Conservation (phyloP, 2,113 vertebrate genomes). For the Chauna torquata region DNA sequence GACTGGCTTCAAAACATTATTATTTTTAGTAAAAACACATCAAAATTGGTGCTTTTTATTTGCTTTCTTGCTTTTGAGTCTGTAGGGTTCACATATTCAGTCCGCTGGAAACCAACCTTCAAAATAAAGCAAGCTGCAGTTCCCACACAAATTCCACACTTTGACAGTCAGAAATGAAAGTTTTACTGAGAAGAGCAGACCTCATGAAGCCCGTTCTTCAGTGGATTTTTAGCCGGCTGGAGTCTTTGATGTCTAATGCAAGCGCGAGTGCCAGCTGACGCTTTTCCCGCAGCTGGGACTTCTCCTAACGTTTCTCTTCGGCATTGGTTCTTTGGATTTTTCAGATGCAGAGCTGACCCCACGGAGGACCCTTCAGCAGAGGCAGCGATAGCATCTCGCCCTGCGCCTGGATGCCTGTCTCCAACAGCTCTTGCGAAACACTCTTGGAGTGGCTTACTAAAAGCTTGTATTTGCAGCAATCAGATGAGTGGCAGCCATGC, state of each 20-base stretch:
- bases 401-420: background rate
- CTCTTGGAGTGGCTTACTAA: background rate
- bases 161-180: background rate
- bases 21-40: background rate
- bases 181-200: background rate
- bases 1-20: background rate
- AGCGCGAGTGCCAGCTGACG: background rate
- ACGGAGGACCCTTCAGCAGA: background rate
- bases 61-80: background rate
- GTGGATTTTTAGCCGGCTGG: background rate
- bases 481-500: background rate
- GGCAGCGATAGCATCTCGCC: fast-evolving
- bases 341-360: background rate
- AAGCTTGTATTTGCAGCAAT: background rate
- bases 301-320: background rate
- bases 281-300: background rate
- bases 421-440: background rate
- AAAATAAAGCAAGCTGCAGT: background rate
- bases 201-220: background rate
- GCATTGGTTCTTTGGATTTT: background rate
- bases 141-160: background rate
- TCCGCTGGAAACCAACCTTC: background rate
- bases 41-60: background rate
- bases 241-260: background rate
- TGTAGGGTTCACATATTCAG: background rate